Conservation (phyloP, 2,113 vertebrate species). For the Osmerus mordax region DNA sequence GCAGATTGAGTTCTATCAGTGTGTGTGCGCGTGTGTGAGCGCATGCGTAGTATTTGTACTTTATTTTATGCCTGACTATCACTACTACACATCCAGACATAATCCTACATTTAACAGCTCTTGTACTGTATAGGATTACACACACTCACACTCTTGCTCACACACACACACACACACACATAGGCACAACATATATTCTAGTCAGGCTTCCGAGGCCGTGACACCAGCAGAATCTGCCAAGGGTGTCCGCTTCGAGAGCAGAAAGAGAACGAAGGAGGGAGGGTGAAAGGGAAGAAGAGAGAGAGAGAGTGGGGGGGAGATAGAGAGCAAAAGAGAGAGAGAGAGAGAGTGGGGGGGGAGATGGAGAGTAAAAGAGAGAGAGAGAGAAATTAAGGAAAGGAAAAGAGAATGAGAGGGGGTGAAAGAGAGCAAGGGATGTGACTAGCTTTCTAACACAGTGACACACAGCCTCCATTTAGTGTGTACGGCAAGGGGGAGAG, state of each 20-base stretch:
- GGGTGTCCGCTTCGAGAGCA: constrained; percentile 44
- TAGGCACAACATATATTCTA: constrained; percentile 35
- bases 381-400: constrained; percentile 47
- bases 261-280: constrained; percentile 41
- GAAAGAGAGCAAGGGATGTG: constrained; percentile 60
- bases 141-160: neutral
- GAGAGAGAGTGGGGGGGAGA: constrained; percentile 26
- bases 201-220: constrained; percentile 61
- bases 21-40: neutral
- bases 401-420: neutral
- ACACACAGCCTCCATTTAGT: constrained; percentile 72
- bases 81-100: constrained; percentile 36
- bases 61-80: constrained; percentile 43
- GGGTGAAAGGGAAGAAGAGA: constrained; percentile 7
- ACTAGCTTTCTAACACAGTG: constrained; percentile 66
- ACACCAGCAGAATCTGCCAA: constrained; percentile 52
- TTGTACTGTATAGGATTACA: constrained; percentile 35
- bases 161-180: constrained; percentile 5
- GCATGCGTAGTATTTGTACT: constrained; percentile 21
- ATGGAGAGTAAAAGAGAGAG: constrained; percentile 53
- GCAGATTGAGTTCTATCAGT: neutral
- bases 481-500: constrained; percentile 30
- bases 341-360: constrained; percentile 27
- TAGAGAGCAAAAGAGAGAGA: constrained; percentile 31
- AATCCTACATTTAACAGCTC: constrained; percentile 60